Percentiles rank a stretch among this genome's conserved stretches.
These are phyloP conservation scores for Brachirus orientalis DNA, from an alignment of 2,113 vertebrate genomes.

Conservation along the genomic window DNA sequence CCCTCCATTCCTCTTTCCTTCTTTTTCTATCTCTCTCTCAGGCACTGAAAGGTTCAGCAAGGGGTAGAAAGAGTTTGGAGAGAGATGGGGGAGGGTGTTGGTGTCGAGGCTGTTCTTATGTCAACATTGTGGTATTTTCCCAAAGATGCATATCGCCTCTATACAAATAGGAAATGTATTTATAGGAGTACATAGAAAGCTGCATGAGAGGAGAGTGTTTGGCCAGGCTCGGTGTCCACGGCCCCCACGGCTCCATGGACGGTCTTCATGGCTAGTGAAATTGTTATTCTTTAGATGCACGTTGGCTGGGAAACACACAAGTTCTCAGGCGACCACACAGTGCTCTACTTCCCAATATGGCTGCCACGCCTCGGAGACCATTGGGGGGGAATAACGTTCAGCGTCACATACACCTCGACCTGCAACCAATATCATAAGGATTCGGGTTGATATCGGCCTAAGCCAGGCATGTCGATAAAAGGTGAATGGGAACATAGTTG, in stretches of 20 bases:
- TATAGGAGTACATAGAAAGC: constrained; percentile 79
- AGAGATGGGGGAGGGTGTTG: constrained; percentile 53
- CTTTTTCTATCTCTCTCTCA: constrained; percentile 53
- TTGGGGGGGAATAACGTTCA: no score
- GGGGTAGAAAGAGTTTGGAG: constrained; percentile 65
- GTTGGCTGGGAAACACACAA: constrained; percentile 82
- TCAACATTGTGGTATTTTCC: constrained; percentile 86
- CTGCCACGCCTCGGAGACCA: constrained; percentile 66
- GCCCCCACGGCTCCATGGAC: constrained; percentile 75
- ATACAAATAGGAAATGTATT: constrained; percentile 84
- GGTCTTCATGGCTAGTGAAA: constrained; percentile 78
- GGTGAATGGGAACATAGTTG: no score
- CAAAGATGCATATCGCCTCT: constrained; percentile 85
- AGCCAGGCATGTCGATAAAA: no score
- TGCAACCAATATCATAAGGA: no score
- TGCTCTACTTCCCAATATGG: constrained; percentile 72
- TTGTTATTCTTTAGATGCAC: constrained; percentile 82
- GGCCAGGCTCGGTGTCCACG: constrained; percentile 68
- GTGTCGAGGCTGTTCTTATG: constrained; percentile 74
- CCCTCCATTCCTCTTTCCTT: constrained; percentile 65
- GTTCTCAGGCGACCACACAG: constrained; percentile 82
- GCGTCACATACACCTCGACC: no score
- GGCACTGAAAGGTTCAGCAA: constrained; percentile 75
- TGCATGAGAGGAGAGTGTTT: constrained; percentile 75
- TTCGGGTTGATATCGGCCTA: no score